phyloP scores from a whole-genome alignment of 2,113 vertebrate genomes.

The Cryptomyrus ogoouensis region DNA sequence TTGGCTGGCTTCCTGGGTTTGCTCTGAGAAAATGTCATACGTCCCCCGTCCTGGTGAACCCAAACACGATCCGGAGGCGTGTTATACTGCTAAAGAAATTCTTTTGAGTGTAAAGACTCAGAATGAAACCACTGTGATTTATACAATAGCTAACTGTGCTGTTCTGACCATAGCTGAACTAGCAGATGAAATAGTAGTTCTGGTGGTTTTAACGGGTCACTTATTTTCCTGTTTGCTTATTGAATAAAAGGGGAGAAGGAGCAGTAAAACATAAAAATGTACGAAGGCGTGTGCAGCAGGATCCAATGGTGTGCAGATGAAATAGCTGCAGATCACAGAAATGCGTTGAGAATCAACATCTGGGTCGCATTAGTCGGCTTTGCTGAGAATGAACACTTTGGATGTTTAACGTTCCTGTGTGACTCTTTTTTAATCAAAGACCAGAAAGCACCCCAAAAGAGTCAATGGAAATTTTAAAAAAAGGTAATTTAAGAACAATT shows the following conservation, averaged over 20 bases:
- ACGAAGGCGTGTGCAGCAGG: neutral
- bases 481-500: neutral
- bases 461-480: neutral
- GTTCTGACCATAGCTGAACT: neutral
- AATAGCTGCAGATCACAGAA: neutral
- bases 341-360: neutral
- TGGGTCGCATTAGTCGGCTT: neutral
- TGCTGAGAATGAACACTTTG: neutral
- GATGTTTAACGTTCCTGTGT: neutral
- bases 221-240: neutral
- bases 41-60: neutral
- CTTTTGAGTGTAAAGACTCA: neutral
- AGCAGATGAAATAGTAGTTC: neutral
- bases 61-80: neutral
- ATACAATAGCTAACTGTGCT: neutral
- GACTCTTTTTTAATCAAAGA: neutral
- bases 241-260: neutral
- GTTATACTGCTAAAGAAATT: neutral
- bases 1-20: neutral
- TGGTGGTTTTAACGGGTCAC: neutral
- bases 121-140: neutral
- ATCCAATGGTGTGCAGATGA: neutral
- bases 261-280: neutral
- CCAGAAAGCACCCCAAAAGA: neutral
- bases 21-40: neutral